Conservation (phyloP, 2,113 vertebrate genomes). For the Jaculus jaculus region DNA sequence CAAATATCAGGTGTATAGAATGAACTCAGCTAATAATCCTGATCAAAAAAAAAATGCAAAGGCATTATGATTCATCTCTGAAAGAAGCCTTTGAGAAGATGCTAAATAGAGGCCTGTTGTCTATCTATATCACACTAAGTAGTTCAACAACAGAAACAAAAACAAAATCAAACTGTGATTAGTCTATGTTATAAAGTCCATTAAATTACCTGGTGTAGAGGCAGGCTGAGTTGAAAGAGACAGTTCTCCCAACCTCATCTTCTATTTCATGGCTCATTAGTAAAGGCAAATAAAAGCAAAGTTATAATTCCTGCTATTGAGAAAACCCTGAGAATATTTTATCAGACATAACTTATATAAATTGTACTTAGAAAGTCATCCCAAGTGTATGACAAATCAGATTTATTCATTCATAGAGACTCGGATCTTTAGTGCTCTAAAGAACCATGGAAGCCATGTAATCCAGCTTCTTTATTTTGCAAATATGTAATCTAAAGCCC, state of each 20-base stretch:
- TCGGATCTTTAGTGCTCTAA: slow-evolving; percentile 26
- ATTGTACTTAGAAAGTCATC: slow-evolving; percentile 5
- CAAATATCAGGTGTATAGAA: not conserved
- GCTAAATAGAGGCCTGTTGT: not conserved
- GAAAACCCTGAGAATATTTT: not conserved
- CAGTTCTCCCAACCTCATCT: not conserved
- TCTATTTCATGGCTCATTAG: not conserved
- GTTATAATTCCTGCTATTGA: not conserved
- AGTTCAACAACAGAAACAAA: not conserved
- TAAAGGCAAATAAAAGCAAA: slow-evolving; percentile 26
- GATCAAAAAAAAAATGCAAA: not conserved
- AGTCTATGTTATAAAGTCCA: not conserved
- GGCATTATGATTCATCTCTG: not conserved
- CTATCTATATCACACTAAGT: not conserved
- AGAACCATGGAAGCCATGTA: not conserved
- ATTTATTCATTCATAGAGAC: slow-evolving; percentile 26
- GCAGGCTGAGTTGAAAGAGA: not conserved
- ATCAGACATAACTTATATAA: slow-evolving; percentile 17
- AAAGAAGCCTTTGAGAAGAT: not conserved
- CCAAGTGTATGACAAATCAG: slow-evolving; percentile 6
- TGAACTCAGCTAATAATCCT: not conserved
- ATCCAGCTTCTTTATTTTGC: slow-evolving; percentile 43
- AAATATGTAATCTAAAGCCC: not conserved
- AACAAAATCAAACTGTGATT: not conserved
- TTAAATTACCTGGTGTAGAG: not conserved